phyloP scores from a whole-genome alignment of 64 coral and sea anemone genomes.

The Montipora efflorescens region DNA sequence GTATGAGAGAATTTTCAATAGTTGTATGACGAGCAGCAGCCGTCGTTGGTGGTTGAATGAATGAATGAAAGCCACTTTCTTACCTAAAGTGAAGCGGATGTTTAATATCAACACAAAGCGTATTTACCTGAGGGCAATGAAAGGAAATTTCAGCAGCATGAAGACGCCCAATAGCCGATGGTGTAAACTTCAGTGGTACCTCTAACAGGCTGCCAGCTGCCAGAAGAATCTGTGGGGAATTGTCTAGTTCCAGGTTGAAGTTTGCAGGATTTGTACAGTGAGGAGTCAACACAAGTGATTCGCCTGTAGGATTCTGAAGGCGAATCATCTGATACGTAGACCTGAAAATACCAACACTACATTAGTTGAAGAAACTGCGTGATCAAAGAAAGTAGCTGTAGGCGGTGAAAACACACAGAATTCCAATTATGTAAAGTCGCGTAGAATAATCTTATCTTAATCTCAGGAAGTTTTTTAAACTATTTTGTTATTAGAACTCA shows the following conservation, averaged over 20 bases:
- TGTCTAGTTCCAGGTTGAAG: constrained; percentile 41
- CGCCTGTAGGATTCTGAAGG: constrained; percentile 83
- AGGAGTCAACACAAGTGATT: constrained; percentile 77
- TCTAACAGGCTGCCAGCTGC: constrained; percentile 65
- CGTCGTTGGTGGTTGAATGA: too few relatives aligned
- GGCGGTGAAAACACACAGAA: too few relatives aligned
- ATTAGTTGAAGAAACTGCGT: not conserved
- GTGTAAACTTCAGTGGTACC: constrained; percentile 95
- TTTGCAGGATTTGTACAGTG: constrained; percentile 74
- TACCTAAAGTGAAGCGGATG: too few relatives aligned
- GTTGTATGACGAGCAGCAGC: too few relatives aligned
- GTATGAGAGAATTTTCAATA: too few relatives aligned
- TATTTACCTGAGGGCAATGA: constrained; percentile 85
- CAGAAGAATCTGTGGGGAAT: constrained; percentile 66
- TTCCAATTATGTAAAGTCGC: too few relatives aligned
- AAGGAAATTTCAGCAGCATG: constrained; percentile 91
- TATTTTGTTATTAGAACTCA: too few relatives aligned
- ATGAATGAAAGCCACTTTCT: too few relatives aligned
- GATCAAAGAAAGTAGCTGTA: too few relatives aligned
- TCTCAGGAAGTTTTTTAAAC: too few relatives aligned
- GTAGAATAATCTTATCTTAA: too few relatives aligned
- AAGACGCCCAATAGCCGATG: constrained; percentile 84
- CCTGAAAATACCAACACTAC: constrained; percentile 10
- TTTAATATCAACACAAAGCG: not conserved
- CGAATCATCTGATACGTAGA: constrained; percentile 95